Percentiles rank a stretch among this genome's conserved stretches.
These are phyloP conservation scores for Ornithoptera priamus DNA, from an alignment of 2,888 invertebrate genomes.

Conservation along the genomic window DNA sequence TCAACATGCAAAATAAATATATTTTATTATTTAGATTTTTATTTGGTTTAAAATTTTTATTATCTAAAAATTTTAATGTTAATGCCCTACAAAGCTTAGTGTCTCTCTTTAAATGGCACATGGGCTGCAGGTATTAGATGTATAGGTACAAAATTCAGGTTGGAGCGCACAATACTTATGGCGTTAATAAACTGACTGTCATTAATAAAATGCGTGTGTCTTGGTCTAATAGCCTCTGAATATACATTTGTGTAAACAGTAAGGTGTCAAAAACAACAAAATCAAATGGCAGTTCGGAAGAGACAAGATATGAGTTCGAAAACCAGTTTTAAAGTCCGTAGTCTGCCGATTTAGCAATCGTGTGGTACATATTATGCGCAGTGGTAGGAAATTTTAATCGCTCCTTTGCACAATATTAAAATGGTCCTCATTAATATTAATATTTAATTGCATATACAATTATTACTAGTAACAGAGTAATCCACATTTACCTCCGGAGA, in stretches of 20 bases:
- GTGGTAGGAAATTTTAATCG: not conserved
- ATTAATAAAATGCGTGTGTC: not conserved
- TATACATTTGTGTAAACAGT: conserved; percentile 6
- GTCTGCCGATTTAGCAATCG: conserved; percentile 24
- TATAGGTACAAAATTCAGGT: not conserved
- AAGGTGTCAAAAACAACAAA: conserved; percentile 20
- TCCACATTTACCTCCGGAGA: no score
- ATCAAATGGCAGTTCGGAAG: conserved; percentile 18
- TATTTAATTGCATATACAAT: not conserved
- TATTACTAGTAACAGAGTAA: no score
- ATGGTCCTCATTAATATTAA: not conserved
- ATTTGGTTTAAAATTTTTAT: not conserved
- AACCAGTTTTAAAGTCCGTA: conserved; percentile 26
- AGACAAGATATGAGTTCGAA: conserved; percentile 21
- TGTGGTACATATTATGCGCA: conserved; percentile 13
- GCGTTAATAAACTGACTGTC: not conserved
- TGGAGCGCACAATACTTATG: not conserved
- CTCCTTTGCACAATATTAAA: not conserved
- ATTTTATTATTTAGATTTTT: no score
- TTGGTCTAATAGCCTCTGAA: not conserved
- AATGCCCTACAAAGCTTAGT: not conserved
- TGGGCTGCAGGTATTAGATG: not conserved
- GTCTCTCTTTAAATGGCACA: not conserved
- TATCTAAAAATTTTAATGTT: not conserved
- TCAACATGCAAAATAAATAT: not conserved